Base-by-base conservation (phyloP, 2,888 invertebrate species). In the Rhodophaea formosa region DNA sequence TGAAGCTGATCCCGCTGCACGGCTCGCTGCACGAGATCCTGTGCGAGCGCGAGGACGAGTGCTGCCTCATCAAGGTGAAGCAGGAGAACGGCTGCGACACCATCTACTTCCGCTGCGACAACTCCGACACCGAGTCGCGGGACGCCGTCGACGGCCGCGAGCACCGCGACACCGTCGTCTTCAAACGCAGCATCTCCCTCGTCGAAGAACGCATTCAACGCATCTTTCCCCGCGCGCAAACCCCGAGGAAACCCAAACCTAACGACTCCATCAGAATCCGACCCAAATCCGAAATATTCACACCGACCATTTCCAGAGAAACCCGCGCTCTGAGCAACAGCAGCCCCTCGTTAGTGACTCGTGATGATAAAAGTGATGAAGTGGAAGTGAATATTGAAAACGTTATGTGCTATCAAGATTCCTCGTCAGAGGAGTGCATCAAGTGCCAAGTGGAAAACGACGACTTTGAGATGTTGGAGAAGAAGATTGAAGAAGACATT, bases 11-110 rank as follows among this genome's bases (percentile, higher is more conserved):
- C 8, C 91, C 91, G 0, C 65, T 91, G 8, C 87, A 88, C 72
- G 87, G 88, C 8, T 90, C 88, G 7, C 65, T 91, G 59, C 92
- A 92, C 76, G 91, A 91, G 70, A 81, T 90, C 52, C 79, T 89
- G 7, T 92, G 92, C 72, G 90, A 91, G 71, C 80, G 79, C 63
- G 83, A 82, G 49, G 86, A 88, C 75, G 90, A 91, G 39, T 92
- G 92, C 77, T 92, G 92, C 69, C 86, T 92, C 56, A 70, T 88
- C 62, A 87, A 87, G 70, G 82, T 91, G 16, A 87, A 88, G 68
- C 88, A 87, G 65, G 91, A 91, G 61, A 86, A 86, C 69, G 88
- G 86, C 12, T 88, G 88, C 65, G 90, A 91, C 73, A 82, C 85
- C 1, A 80, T 91, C 29, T 89, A 88, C 75, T 82, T 82, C 74